These are phyloP conservation scores for Drosophila funebris DNA, from an alignment of 1,140 invertebrate genomes.

Conservation along the genomic window DNA sequence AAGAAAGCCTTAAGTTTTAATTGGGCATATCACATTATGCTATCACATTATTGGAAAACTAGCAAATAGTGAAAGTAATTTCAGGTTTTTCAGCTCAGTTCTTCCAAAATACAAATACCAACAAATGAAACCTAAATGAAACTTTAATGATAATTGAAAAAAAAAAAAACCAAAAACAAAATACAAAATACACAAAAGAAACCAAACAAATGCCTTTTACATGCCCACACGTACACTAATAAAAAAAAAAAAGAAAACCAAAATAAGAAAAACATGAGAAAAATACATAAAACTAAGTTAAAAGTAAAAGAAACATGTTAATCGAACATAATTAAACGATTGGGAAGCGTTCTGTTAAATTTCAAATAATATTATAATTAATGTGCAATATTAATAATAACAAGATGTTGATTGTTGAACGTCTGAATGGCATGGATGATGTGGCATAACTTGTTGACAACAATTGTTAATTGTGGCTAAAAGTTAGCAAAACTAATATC, in stretches of 20 bases:
- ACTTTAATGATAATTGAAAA: constrained; percentile 23
- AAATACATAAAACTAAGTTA: constrained; percentile 23
- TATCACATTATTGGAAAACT: constrained; percentile 29
- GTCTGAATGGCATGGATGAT: constrained; percentile 24
- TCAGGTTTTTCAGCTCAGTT: constrained; percentile 73
- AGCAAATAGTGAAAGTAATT: constrained; percentile 48
- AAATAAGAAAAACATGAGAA: constrained; percentile 17
- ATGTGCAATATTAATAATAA: constrained; percentile 2
- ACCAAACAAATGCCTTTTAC: constrained; percentile 82
- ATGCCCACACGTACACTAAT: constrained; percentile 77
- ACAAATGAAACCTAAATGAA: constrained; percentile 9
- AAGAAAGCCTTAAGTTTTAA: constrained; percentile 35
- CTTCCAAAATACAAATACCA: constrained; percentile 54
- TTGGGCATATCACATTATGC: constrained; percentile 41
- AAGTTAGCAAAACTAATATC: constrained; percentile 53
- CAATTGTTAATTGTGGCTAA: constrained; percentile 59
- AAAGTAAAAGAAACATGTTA: constrained; percentile 36
- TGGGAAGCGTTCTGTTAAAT: constrained; percentile 7
- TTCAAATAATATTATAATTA: constrained; percentile 3
- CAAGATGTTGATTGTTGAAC: constrained; percentile 31
- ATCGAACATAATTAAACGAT: constrained; percentile 31
- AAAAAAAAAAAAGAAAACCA: constrained; percentile 30
- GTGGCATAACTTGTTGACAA: constrained; percentile 55
- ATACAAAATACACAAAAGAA: constrained; percentile 48
- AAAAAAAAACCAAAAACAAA: constrained; percentile 23